Evolutionary conservation across 2,888 invertebrate species (phyloP), one percentile per base, ranked within the genome.

Genomic region (Temnothorax ravouxi): DNA sequence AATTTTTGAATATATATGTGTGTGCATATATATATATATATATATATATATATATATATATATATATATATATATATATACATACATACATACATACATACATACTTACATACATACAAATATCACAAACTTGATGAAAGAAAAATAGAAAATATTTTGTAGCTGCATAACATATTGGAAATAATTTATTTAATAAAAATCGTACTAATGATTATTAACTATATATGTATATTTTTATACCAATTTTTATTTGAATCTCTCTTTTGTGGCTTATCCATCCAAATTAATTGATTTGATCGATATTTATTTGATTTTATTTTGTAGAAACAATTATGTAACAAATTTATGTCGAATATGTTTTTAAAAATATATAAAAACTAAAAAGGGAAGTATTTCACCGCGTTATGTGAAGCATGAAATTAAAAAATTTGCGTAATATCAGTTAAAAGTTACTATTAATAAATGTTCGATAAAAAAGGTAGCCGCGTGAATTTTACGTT

Each of bases 371-470:
- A 2, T 3, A 29, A 4, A 44, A 47, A 18, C 6, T 47, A 18
- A 67, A 67, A 67, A 18, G 8, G 1, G 25, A 0, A 41, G 0
- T 13, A 13, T 25, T 21, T 15, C 11, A 9, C 1, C 13, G 3
- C 21, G 6, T 21, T n/a, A 64, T 29, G 3, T 47, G 11, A 29
- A 18, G 9, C 4, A 29, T 18, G 47, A 50, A 25, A 47, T 66
- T 66, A 47, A 44, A 47, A 6, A 67, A 18, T 29, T 47, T 29
- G 29, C 18, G 2, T 47, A 47, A 47, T 11, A 18, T 67, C 0
- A 34, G 5, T 34, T 66, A 67, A 21, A 67, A 66, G 64, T 44
- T 44, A 25, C 8, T 66, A 47, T 66, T 66, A 67, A 67, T 67
- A 67, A 29, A 25, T 1, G 9, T 1, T 47, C 18, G 0, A 50